Percentiles rank a stretch among this genome's conserved stretches.
phyloP scores from a whole-genome alignment of 2,888 invertebrate species.

The Nephrocerus scutellatus region DNA sequence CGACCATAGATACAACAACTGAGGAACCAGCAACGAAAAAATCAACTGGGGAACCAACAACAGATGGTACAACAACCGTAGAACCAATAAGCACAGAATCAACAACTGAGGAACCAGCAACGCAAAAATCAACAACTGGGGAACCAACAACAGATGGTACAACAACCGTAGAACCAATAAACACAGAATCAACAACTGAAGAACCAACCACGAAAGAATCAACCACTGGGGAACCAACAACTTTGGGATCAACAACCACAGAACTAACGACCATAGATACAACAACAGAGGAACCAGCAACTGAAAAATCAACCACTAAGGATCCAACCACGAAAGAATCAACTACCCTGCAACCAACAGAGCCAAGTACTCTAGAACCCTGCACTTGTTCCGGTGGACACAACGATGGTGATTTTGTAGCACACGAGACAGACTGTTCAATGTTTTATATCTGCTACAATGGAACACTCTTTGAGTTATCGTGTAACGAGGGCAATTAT shows the following conservation, averaged over 20 bases:
- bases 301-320: neutral
- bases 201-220: neutral
- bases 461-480: slow-evolving; percentile 22
- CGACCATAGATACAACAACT: neutral
- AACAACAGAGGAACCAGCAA: neutral
- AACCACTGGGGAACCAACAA: neutral
- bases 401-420: slow-evolving; percentile 21
- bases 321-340: neutral
- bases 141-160: neutral
- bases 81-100: slow-evolving; percentile 1
- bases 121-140: slow-evolving; percentile 2
- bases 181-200: slow-evolving; percentile 2
- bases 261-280: too few relatives aligned
- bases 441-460: slow-evolving; percentile 25
- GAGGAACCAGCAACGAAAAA: slow-evolving; percentile 1
- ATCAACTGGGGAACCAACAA: slow-evolving; percentile 9
- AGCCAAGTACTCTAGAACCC: neutral
- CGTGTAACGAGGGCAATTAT: slow-evolving; percentile 25
- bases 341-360: neutral
- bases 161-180: slow-evolving; percentile 1
- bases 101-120: too few relatives aligned
- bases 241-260: slow-evolving; percentile 3
- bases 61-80: too few relatives aligned
- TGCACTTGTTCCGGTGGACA: slow-evolving; percentile 26
- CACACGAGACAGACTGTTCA: slow-evolving; percentile 19